Base-by-base conservation (phyloP, 2,888 invertebrate genomes). In the Gymnosoma rotundatum region DNA sequence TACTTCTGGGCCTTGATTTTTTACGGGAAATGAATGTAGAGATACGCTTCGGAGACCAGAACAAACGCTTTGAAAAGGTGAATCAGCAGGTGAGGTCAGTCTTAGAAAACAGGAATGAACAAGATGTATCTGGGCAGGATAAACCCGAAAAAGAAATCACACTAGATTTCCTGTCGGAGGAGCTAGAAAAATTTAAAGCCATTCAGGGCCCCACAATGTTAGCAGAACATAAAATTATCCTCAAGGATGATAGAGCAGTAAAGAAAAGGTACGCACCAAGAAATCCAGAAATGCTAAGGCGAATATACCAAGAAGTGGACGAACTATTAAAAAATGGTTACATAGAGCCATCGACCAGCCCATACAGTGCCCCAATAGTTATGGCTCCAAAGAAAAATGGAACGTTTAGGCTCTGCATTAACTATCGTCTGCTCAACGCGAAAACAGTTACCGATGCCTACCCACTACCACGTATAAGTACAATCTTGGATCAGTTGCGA, bases 361-460 rank as follows among this genome's bases (percentile, higher is more conserved):
- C 64, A 1, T 32, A 32, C 10, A 64, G 64, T 32, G 69, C 54
- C 2, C 54, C 69, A 3, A 21, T 54, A 9, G 54, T 69, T 6
- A 54, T 70, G 42, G 25, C 21, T 14, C 70, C 45, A 7, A 70
- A 58, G 12, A 45, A 54, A 12, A 58, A 56, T 32, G 70, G 58
- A 12, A 6, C 14, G 7, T 6, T 45, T 14, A 45, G 48, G 9
- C 21, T 63, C 7, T 64, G 64, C 14, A 52, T 54, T 9, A 54
- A 67, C 38, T 67, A 67, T 18, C 36, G 67, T 4, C 54, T 20
- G 2, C 50, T 52, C 18, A 66, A 66, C 32, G 18, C 32, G 12
- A 66, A 66, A 66, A 32, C 66, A 8, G 10, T 66, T 18, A 32
- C 50, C 48, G 66, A 66, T 12, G 66, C 66, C 12, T 64, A 64